These are phyloP conservation scores for Okapia johnstoni DNA, from an alignment of 2,113 vertebrate genomes.

Conservation along the genomic window DNA sequence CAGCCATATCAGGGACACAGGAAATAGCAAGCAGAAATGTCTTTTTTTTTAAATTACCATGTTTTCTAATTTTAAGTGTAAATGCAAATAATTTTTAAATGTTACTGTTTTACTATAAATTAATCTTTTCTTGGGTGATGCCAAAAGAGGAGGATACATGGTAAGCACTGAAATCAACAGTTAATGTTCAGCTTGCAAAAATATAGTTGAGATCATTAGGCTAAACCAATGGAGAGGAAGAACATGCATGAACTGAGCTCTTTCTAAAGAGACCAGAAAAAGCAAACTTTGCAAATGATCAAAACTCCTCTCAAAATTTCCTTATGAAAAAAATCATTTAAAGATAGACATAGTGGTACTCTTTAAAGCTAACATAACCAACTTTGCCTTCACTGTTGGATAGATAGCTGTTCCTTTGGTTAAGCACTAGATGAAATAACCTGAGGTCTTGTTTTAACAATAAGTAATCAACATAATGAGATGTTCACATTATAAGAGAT, in stretches of 20 bases:
- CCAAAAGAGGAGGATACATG: not conserved
- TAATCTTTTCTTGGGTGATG: not conserved
- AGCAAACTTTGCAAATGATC: not conserved
- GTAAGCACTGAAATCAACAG: not conserved
- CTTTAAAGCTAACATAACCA: not conserved
- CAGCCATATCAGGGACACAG: not conserved
- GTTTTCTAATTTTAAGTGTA: not conserved
- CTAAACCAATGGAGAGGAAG: not conserved
- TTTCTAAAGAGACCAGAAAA: not conserved
- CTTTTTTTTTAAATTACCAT: not conserved
- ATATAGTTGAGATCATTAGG: not conserved
- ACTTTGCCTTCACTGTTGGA: not conserved
- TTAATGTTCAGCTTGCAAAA: not conserved
- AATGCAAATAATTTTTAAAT: not conserved
- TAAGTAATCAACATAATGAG: not conserved
- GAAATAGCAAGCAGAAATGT: not conserved
- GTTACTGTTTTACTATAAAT: not conserved
- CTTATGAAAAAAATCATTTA: not conserved
- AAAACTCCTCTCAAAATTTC: not conserved
- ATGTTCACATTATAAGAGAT: not conserved
- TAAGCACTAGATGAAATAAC: not conserved
- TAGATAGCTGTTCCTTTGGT: not conserved
- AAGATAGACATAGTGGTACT: not conserved
- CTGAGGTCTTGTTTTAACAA: not conserved
- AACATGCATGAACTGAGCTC: not conserved